A percentile compares a stretch with the other conserved stretches of the same genome.
These are phyloP conservation scores for Julus scanicus DNA, from an alignment of 2,888 invertebrate genomes.

Conservation along the genomic window DNA sequence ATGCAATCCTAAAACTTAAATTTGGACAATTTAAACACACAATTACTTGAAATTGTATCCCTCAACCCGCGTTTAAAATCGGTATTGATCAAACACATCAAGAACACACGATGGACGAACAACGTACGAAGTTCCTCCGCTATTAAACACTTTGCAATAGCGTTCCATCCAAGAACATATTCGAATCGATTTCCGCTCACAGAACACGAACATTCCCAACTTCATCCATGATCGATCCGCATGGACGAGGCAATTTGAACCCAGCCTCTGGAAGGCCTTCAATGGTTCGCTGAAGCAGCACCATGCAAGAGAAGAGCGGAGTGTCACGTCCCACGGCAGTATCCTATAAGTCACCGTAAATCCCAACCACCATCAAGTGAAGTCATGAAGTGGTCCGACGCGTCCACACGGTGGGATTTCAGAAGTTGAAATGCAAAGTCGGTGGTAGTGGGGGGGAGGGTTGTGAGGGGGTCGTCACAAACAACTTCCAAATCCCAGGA, in stretches of 20 bases:
- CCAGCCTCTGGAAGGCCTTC: not conserved
- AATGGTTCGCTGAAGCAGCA: not conserved
- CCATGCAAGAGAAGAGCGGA: no score
- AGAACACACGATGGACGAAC: no score
- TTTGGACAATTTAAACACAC: no score
- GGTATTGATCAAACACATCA: no score
- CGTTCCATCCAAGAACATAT: not conserved
- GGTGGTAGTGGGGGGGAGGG: not conserved
- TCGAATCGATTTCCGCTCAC: not conserved
- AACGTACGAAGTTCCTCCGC: not conserved
- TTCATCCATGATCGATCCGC: not conserved
- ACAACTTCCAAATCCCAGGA: not conserved
- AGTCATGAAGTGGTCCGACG: not conserved
- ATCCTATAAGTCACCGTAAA: constrained; percentile 3
- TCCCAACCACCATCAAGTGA: not conserved
- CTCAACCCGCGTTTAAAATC: no score
- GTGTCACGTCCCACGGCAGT: not conserved
- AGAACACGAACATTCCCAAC: not conserved
- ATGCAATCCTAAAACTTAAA: no score
- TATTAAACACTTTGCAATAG: not conserved
- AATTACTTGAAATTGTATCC: no score
- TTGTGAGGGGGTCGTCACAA: not conserved
- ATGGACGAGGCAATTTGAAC: not conserved
- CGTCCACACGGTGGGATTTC: constrained; percentile 12
- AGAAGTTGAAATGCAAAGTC: not conserved